Percentiles rank a stretch among this genome's conserved stretches.
Evolutionary conservation across 2,888 invertebrate genomes (phyloP).

Genomic region (Actias luna): DNA sequence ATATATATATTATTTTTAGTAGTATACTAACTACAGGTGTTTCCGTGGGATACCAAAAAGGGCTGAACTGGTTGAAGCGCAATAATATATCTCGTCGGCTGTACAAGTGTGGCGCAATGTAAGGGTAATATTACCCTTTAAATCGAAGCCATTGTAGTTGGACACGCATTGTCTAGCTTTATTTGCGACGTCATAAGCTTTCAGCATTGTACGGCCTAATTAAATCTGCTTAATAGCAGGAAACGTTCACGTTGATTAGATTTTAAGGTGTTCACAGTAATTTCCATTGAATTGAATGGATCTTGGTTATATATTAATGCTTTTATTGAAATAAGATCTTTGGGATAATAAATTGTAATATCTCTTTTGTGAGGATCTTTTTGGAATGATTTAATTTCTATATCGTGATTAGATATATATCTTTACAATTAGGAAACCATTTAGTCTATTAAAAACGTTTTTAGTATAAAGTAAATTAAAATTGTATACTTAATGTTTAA

Average conservation of each 20-base stretch:
- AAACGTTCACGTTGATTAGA: conserved; percentile 56
- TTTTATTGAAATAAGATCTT: conserved; percentile 11
- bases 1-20: too few species aligned
- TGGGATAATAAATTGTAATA: conserved; percentile 13
- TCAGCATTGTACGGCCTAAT: conserved; percentile 58
- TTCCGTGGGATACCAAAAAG: background rate
- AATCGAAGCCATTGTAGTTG: conserved; percentile 50
- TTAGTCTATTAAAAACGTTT: too few species aligned
- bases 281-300: conserved; percentile 41
- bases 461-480: too few species aligned
- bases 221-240: conserved; percentile 55
- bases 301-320: conserved; percentile 20
- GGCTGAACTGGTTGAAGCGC: background rate
- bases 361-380: background rate
- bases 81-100: background rate
- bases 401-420: background rate
- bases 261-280: conserved; percentile 54
- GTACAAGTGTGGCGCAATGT: background rate
- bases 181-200: conserved; percentile 47
- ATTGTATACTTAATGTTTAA: too few species aligned
- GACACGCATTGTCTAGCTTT: conserved; percentile 50
- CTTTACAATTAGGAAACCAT: too few species aligned
- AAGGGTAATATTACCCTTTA: conserved; percentile 34
- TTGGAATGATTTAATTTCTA: background rate
- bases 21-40: background rate